Evolutionary conservation across 2,113 vertebrate genomes (phyloP).

Genomic region (Phodopus roborovskii): DNA sequence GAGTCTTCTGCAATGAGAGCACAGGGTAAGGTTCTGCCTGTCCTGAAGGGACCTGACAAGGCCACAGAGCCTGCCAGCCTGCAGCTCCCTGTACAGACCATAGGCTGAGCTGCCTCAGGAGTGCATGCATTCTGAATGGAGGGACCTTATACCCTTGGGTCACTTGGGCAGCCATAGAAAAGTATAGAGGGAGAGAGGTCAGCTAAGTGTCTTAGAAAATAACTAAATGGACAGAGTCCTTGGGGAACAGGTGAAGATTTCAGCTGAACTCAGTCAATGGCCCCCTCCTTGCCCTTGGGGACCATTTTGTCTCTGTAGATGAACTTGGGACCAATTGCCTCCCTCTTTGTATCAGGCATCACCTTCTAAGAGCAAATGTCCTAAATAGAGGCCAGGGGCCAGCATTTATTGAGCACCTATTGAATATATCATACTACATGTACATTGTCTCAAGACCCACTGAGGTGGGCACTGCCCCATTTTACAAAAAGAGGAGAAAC

Average conservation of each 20-base stretch:
- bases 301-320: neutral
- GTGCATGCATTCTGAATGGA: neutral
- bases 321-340: neutral
- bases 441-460: neutral
- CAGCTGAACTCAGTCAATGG: neutral
- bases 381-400: neutral
- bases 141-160: too few species aligned
- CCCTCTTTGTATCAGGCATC: neutral
- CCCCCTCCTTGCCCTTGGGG: neutral
- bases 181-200: neutral
- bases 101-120: neutral
- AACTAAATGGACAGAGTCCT: neutral
- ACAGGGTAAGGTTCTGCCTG: neutral
- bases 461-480: neutral
- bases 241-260: neutral
- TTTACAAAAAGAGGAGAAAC: neutral
- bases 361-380: neutral
- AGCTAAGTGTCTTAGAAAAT: neutral
- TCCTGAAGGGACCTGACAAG: neutral
- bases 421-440: neutral
- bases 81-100: neutral
- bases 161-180: neutral
- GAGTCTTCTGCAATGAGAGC: neutral
- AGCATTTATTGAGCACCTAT: neutral
- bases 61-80: neutral